A percentile compares a stretch with the other conserved stretches of the same genome.
These are phyloP conservation scores for Oncorhynchus masou DNA, from an alignment of 2,113 vertebrate genomes.

Conservation along the genomic window DNA sequence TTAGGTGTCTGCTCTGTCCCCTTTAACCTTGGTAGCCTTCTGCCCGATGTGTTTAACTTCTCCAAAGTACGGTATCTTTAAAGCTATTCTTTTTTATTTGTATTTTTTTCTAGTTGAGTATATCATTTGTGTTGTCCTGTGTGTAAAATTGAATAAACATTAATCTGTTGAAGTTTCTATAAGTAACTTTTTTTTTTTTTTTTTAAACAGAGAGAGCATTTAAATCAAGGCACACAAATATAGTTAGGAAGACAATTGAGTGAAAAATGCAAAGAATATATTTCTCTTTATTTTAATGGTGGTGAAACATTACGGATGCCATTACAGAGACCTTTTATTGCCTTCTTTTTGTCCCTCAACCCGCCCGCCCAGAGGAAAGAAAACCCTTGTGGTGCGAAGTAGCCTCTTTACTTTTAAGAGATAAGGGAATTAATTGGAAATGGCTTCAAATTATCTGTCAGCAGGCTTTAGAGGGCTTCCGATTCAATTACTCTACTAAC, in stretches of 20 bases:
- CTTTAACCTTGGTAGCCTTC: too few species aligned
- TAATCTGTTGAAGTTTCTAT: too few species aligned
- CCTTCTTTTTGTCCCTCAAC: conserved; percentile 87
- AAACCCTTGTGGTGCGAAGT: conserved; percentile 90
- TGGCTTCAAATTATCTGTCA: too few species aligned
- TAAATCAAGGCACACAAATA: conserved; percentile 52
- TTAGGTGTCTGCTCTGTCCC: too few species aligned
- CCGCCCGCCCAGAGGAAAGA: conserved; percentile 75
- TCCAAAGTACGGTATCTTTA: too few species aligned
- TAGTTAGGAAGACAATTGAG: conserved; percentile 70
- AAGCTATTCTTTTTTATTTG: too few species aligned
- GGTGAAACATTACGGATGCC: conserved; percentile 87
- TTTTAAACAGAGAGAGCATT: conserved; percentile 48
- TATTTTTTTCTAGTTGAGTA: too few species aligned
- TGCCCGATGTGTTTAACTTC: too few species aligned
- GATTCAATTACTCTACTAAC: conserved; percentile 71
- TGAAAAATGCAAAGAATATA: conserved; percentile 79
- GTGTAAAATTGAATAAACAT: too few species aligned
- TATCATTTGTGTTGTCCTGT: too few species aligned
- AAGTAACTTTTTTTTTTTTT: too few species aligned
- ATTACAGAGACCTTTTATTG: conserved; percentile 92
- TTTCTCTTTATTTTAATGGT: conserved; percentile 73
- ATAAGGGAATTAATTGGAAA: too few species aligned
- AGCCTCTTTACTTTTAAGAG: conserved; percentile 88
- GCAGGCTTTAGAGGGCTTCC: conserved; percentile 71